Percentiles rank a stretch among this genome's conserved stretches.
Conservation (phyloP, 2,888 invertebrate genomes). For the Quadroppia sp. region DNA sequence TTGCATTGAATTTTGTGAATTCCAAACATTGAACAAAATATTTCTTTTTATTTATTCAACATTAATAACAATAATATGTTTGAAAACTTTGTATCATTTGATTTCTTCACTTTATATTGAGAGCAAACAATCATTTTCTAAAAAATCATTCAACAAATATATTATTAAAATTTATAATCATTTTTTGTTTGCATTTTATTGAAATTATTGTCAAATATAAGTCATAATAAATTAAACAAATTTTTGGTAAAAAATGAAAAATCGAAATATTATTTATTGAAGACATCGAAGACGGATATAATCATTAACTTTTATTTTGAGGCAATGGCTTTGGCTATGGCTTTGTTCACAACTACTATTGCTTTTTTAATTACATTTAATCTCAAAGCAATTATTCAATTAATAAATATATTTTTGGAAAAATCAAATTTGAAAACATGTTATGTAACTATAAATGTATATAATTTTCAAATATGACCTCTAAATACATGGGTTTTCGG, state of each 20-base stretch:
- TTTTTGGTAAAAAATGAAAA: not conserved
- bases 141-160: too few species aligned
- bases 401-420: not conserved
- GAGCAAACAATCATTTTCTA: too few species aligned
- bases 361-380: not conserved
- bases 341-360: not conserved
- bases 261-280: not conserved
- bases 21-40: too few species aligned
- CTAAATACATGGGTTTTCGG: not conserved
- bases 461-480: not conserved
- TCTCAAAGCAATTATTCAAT: slow-evolving; percentile 1
- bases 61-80: too few species aligned
- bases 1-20: too few species aligned
- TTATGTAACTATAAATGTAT: too few species aligned
- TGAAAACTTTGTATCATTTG: too few species aligned
- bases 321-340: not conserved
- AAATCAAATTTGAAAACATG: not conserved
- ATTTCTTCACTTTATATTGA: too few species aligned
- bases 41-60: too few species aligned
- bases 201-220: not conserved
- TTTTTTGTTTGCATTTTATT: too few species aligned
- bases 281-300: not conserved
- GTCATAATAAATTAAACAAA: not conserved
- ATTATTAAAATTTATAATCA: too few species aligned
- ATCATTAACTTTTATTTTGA: not conserved